phyloP scores from a whole-genome alignment of 2,888 invertebrate genomes.

The Caradrina kadenii region DNA sequence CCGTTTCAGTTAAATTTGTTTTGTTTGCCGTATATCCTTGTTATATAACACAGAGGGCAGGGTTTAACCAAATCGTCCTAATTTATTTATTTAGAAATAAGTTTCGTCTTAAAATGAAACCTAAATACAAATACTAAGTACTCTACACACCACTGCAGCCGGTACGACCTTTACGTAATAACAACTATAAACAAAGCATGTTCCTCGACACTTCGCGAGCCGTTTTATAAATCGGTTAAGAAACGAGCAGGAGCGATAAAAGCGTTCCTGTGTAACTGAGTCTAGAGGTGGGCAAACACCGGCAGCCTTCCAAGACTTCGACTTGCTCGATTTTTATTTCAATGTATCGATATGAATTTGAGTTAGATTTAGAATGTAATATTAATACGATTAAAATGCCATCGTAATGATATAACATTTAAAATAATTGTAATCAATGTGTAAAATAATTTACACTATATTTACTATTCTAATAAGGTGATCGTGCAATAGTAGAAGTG shows the following conservation, averaged over 20 bases:
- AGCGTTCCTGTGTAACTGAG: constrained; percentile 52
- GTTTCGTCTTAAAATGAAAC: not conserved
- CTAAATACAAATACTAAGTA: not conserved
- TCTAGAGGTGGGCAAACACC: constrained; percentile 53
- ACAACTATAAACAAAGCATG: constrained; percentile 38
- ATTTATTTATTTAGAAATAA: not conserved
- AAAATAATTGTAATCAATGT: not conserved
- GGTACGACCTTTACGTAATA: not conserved
- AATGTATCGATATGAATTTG: constrained; percentile 31
- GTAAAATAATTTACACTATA: not conserved
- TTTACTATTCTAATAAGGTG: not conserved
- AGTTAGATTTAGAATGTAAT: not conserved
- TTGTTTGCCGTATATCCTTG: not conserved
- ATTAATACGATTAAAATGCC: not conserved
- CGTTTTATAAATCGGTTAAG: constrained; percentile 53
- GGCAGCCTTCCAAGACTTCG: constrained; percentile 3
- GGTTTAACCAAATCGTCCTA: not conserved
- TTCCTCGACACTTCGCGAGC: constrained; percentile 33
- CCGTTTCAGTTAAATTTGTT: not conserved
- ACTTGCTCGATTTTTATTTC: not conserved
- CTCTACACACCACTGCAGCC: not conserved
- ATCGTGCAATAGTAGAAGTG: not conserved
- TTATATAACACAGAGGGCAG: not conserved
- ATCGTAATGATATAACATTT: not conserved
- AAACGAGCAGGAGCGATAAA: constrained; percentile 45